Percentiles rank a stretch among this genome's conserved stretches.
These are phyloP conservation scores for Drosophila parthenogenetica DNA, from an alignment of 2,888 invertebrate species.

Conservation along the genomic window DNA sequence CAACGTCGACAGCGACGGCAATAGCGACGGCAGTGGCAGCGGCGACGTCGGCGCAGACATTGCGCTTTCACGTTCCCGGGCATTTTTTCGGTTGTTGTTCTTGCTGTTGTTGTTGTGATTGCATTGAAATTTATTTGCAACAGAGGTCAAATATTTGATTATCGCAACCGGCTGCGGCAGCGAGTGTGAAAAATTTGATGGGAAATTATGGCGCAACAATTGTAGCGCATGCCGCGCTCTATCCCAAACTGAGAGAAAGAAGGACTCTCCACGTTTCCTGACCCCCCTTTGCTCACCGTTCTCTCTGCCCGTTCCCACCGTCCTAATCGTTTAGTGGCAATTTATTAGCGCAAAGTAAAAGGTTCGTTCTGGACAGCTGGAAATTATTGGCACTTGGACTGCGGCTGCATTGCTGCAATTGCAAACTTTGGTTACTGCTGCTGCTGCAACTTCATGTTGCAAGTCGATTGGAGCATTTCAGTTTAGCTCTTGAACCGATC, in stretches of 20 bases:
- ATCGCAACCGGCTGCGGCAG: slow-evolving; percentile 69
- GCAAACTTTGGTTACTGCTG: slow-evolving; percentile 30
- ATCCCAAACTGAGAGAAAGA: neutral
- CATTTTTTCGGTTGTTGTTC: slow-evolving; percentile 46
- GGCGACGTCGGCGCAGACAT: slow-evolving; percentile 47
- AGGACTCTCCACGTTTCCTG: neutral
- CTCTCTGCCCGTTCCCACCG: slow-evolving; percentile 8
- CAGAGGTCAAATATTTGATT: slow-evolving; percentile 84
- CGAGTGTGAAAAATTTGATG: slow-evolving; percentile 80
- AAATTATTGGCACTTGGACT: slow-evolving; percentile 75
- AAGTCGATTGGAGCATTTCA: slow-evolving; percentile 46
- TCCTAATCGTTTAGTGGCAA: slow-evolving; percentile 74
- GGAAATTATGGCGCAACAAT: slow-evolving; percentile 80
- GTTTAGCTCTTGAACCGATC: slow-evolving; percentile 48
- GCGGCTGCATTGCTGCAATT: slow-evolving; percentile 42
- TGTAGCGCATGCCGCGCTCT: slow-evolving; percentile 61
- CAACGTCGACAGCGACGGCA: slow-evolving; percentile 73
- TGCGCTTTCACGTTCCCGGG: slow-evolving; percentile 73
- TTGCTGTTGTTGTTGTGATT: slow-evolving; percentile 59
- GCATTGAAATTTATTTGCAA: slow-evolving; percentile 82
- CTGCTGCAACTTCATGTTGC: slow-evolving; percentile 46
- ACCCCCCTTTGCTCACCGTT: neutral
- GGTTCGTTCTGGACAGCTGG: slow-evolving; percentile 66
- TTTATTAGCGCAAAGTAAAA: slow-evolving; percentile 79
- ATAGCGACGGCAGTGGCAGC: slow-evolving; percentile 27